Percentiles rank a stretch among this genome's conserved stretches.
phyloP scores from a whole-genome alignment of 2,888 invertebrate species.

The Limenitis camilla region DNA sequence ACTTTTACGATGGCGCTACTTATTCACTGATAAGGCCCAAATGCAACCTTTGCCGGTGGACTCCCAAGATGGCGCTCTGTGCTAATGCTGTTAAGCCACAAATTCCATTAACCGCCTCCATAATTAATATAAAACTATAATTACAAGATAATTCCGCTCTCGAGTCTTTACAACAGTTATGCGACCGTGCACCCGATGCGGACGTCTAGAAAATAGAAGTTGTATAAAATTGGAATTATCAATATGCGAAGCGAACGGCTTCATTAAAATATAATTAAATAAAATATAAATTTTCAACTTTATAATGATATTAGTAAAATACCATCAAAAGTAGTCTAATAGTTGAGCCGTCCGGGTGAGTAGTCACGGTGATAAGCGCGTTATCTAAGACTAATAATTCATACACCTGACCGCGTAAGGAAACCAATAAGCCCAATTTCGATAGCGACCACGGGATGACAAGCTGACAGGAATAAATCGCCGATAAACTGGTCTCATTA shows the following conservation, averaged over 20 bases:
- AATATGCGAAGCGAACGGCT: slow-evolving; percentile 15
- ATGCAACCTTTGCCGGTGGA: slow-evolving; percentile 43
- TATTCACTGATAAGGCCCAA: slow-evolving; percentile 64
- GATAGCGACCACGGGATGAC: slow-evolving; percentile 48
- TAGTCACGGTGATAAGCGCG: slow-evolving; percentile 26
- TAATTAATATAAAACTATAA: slow-evolving; percentile 69
- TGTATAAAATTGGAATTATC: slow-evolving; percentile 49
- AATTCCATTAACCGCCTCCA: slow-evolving; percentile 52
- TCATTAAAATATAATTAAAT: slow-evolving; percentile 38
- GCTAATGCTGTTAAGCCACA: slow-evolving; percentile 58
- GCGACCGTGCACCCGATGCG: slow-evolving; percentile 49
- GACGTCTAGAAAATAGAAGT: slow-evolving; percentile 58
- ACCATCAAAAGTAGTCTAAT: slow-evolving; percentile 57
- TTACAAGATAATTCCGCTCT: slow-evolving; percentile 70
- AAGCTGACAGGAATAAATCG: slow-evolving; percentile 56
- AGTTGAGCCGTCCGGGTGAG: slow-evolving; percentile 20
- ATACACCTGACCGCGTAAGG: slow-evolving; percentile 56
- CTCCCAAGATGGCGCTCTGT: slow-evolving; percentile 66
- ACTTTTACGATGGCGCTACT: slow-evolving; percentile 72
- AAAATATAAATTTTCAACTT: slow-evolving; percentile 49
- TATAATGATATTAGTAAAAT: slow-evolving; percentile 65
- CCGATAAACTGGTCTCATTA: slow-evolving; percentile 66
- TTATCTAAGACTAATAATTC: slow-evolving; percentile 52
- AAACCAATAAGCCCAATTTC: slow-evolving; percentile 63
- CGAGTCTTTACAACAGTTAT: slow-evolving; percentile 64